Base-by-base conservation (phyloP, 2,113 vertebrate genomes). In the Cygnus atratus region DNA sequence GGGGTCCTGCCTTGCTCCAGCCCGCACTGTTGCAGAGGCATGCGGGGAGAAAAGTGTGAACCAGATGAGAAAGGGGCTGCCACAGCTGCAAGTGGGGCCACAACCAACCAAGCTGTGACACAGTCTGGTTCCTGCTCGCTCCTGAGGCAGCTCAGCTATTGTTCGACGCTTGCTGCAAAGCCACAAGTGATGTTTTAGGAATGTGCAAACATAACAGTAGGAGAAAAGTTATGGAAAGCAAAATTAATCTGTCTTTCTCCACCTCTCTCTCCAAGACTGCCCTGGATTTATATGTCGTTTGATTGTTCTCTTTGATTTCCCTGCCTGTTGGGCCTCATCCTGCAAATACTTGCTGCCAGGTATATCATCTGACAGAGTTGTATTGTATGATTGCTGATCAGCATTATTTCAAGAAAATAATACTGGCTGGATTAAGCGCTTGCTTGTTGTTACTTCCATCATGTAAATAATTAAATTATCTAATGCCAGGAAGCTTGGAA, bases 141-240 rank as follows among this genome's bases (percentile, higher is more conserved):
- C 91, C 91, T 93, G 93, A 93, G 92, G 92, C 90, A 92, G 93
- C 92, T 88, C 92, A 79, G 88, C 95, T 95, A 96, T 97, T 96
- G 96, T 91, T 96, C 28, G 39, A 92, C 20, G 78, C 91, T 70
- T 94, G 91, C 89, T 96, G 95, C 93, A 83, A 97, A 96, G 96
- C 96, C 96, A 80, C 96, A 96, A 94, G 93, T 87, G 95, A 97
- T 96, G 92, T 78, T 46, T 93, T 92, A 96, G 93, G 96, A 96
- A 96, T 96, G 95, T 94, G 96, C 77, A 95, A 95, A 97, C 95
- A 95, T 89, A 95, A 96, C 93, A 94, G 95, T 90, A 92, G 92
- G 90, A 91, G 84, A 62, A 91, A 92, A 95, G 88, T 90, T 96
- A 94, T 84, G 93, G 92, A 96, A 95, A 96, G 96, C 84, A 94